Percentiles rank a stretch among this genome's conserved stretches.
phyloP scores from a whole-genome alignment of 2,113 vertebrate species.

The Tretioscincus oriximinensis region DNA sequence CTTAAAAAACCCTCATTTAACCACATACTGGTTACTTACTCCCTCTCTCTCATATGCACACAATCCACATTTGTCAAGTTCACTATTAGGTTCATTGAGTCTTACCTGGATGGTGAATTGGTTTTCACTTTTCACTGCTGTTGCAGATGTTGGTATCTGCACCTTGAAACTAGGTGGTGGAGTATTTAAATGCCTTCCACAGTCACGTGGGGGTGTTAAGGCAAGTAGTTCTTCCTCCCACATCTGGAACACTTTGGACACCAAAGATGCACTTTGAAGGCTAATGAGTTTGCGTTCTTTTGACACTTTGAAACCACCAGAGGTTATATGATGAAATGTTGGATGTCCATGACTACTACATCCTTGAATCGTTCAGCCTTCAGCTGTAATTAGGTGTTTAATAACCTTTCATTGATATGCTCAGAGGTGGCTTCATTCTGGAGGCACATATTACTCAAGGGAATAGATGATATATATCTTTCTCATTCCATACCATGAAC shows the following conservation, averaged over 20 bases:
- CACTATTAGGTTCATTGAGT: not conserved
- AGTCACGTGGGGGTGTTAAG: constrained; percentile 2
- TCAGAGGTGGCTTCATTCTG: not conserved
- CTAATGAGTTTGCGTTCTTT: not conserved
- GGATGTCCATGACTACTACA: not conserved
- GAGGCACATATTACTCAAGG: not conserved
- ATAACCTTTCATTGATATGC: not conserved
- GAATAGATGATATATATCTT: not conserved
- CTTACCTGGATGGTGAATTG: constrained; percentile 12
- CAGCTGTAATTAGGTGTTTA: not conserved
- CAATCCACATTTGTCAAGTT: not conserved
- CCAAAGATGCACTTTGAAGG: not conserved
- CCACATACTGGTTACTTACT: too few species aligned
- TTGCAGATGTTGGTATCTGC: not conserved
- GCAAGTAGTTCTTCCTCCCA: constrained; percentile 7
- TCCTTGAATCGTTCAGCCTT: not conserved
- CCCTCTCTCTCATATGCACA: too few species aligned
- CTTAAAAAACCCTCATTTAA: too few species aligned
- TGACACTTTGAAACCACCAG: not conserved
- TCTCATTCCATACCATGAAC: too few species aligned
- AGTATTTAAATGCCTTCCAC: not conserved
- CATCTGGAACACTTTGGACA: not conserved
- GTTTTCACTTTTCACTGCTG: not conserved
- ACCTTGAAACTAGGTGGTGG: constrained; percentile 4
- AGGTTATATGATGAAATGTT: not conserved